Percentiles rank a stretch among this genome's conserved stretches.
Evolutionary conservation across 2,797 vertebrate species (phyloP).

Genomic region (Schizothorax lantsangensis): DNA sequence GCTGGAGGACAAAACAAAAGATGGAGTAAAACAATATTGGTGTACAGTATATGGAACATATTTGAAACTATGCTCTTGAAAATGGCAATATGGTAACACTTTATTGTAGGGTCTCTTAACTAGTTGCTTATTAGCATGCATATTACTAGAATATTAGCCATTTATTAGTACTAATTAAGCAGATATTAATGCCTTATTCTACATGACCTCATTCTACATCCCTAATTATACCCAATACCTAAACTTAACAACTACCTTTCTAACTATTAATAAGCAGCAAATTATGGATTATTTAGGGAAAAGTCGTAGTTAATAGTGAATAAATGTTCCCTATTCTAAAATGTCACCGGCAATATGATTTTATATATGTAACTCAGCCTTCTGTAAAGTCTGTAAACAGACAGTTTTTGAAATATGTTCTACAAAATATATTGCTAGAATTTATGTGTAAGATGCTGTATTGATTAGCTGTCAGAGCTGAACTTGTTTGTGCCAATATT

Average conservation of each 20-base stretch:
- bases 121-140: no score
- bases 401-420: neutral
- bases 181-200: no score
- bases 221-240: no score
- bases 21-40: neutral
- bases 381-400: neutral
- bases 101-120: no score
- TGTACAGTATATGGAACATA: neutral
- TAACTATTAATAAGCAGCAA: no score
- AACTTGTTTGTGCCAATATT: neutral
- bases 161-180: no score
- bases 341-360: neutral
- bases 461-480: slow-evolving; percentile 1
- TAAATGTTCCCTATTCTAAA: no score
- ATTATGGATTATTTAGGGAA: no score
- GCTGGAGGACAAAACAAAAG: slow-evolving; percentile 71
- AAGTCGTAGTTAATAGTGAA: no score
- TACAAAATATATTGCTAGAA: neutral
- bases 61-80: neutral
- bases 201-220: no score
- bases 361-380: neutral
- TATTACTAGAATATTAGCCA: no score
- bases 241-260: no score
- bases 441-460: neutral
- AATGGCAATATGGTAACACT: neutral